These are phyloP conservation scores for Lepidiolamprologus cunningtoni DNA, from an alignment of 2,113 vertebrate genomes.

Conservation along the genomic window DNA sequence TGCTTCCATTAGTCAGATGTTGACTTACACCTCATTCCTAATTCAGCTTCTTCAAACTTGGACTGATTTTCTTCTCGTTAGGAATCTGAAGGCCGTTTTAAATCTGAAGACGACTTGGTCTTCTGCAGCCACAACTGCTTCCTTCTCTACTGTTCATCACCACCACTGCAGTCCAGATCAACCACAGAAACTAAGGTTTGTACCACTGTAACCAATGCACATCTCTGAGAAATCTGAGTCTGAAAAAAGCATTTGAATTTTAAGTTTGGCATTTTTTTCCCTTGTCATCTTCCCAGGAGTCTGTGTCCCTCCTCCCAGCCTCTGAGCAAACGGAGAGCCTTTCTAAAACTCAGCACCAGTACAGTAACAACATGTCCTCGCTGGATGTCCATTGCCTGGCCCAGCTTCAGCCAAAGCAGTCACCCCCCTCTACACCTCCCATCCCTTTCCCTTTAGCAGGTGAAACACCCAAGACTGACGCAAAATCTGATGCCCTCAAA, in stretches of 20 bases:
- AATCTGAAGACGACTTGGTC: constrained; percentile 79
- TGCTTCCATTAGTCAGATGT: neutral
- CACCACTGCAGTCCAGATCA: constrained; percentile 49
- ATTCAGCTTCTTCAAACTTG: constrained; percentile 49
- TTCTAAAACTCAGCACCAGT: constrained; percentile 82
- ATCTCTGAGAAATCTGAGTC: neutral
- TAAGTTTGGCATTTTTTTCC: neutral
- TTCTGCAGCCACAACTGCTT: constrained; percentile 98
- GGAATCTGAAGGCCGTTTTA: constrained; percentile 65
- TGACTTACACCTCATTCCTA: constrained; percentile 14
- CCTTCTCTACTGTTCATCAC: constrained; percentile 78
- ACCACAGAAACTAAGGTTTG: constrained; percentile 61
- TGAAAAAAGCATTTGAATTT: neutral
- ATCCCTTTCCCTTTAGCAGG: constrained; percentile 73
- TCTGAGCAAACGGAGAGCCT: constrained; percentile 72
- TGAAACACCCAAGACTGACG: constrained; percentile 75
- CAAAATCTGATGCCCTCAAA: constrained; percentile 85
- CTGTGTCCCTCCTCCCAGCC: constrained; percentile 63
- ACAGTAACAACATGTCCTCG: constrained; percentile 91
- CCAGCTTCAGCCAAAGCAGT: constrained; percentile 81
- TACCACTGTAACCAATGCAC: neutral
- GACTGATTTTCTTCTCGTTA: neutral
- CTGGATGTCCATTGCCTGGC: constrained; percentile 91
- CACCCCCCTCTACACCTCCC: constrained; percentile 77
- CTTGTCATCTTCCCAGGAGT: constrained; percentile 61